Evolutionary conservation across 2,797 vertebrate species (phyloP), one percentile per base, ranked within the genome.

Genomic region (Chromis chromis): DNA sequence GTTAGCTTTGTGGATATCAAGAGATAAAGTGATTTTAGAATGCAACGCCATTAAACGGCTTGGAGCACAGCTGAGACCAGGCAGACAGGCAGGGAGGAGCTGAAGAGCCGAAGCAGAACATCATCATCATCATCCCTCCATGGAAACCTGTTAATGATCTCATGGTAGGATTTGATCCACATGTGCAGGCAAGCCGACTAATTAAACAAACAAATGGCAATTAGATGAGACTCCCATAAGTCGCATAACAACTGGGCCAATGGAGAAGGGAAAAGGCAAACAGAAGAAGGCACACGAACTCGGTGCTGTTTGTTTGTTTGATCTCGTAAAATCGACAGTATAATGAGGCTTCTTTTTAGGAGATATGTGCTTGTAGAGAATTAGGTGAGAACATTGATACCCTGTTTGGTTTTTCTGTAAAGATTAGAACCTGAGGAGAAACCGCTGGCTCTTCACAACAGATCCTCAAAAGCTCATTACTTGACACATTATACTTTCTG

Each of bases 71-170:
- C 81, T 87, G 84, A 80, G 86, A 50, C 84, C 77, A 64, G 65
- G 42, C 67, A 54, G 62, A 4, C 54, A 10, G 52, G n/a, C 73
- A 14, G 54, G 65, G 65, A 46, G 16, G 42, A 46, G 74, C 0
- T 1, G 40, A 16, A 77, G 81, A 85, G 71, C 74, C 64, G 70
- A 49, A 49, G 65, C 66, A 33, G 19, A 64, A 27, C 56, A 61
- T 21, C 76, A 12, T 10, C 53, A 8, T 5, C 76, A 67, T 5
- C 79, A 12, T 40, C 44, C 72, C 64, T 89, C 84, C 87, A 80
- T 88, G 88, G 89, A 85, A 88, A 91, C 84, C 80, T 72, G 88
- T 67, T 92, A 85, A 91, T 91, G 84, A 90, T 85, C 85, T 83
- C 66, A 70, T 44, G 75, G 73, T 65, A 71, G 82, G 76, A 75